These are phyloP conservation scores for Nettapus auritus DNA, from an alignment of 2,113 vertebrate genomes.

Conservation along the genomic window DNA sequence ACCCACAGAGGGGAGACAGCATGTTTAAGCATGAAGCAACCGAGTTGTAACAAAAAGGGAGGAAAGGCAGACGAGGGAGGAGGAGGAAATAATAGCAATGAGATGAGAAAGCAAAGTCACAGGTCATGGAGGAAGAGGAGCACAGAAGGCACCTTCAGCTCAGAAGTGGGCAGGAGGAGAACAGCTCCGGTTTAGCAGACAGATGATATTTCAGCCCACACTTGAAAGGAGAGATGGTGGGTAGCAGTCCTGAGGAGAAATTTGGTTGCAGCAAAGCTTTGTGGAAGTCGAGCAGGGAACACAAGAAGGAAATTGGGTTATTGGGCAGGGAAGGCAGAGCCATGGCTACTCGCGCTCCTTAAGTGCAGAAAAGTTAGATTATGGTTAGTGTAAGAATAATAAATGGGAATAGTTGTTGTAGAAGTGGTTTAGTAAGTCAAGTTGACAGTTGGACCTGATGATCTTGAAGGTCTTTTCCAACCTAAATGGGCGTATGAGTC, in stretches of 20 bases:
- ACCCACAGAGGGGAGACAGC: neutral
- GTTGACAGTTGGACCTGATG: neutral
- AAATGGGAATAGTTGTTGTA: neutral
- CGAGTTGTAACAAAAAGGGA: neutral
- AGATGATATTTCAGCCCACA: neutral
- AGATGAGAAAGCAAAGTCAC: neutral
- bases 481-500: neutral
- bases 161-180: neutral
- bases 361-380: neutral
- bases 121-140: neutral
- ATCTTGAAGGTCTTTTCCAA: neutral
- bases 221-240: neutral
- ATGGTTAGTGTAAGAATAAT: neutral
- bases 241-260: neutral
- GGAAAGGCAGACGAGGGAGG: neutral
- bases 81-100: neutral
- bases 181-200: neutral
- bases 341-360: no score
- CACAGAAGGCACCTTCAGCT: neutral
- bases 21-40: neutral
- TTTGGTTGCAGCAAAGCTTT: neutral
- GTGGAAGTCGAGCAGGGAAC: neutral
- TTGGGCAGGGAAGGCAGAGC: neutral
- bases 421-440: neutral
- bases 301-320: neutral